Evolutionary conservation across 2,797 vertebrate genomes (phyloP).

Genomic region (Eulemur rubriventer): DNA sequence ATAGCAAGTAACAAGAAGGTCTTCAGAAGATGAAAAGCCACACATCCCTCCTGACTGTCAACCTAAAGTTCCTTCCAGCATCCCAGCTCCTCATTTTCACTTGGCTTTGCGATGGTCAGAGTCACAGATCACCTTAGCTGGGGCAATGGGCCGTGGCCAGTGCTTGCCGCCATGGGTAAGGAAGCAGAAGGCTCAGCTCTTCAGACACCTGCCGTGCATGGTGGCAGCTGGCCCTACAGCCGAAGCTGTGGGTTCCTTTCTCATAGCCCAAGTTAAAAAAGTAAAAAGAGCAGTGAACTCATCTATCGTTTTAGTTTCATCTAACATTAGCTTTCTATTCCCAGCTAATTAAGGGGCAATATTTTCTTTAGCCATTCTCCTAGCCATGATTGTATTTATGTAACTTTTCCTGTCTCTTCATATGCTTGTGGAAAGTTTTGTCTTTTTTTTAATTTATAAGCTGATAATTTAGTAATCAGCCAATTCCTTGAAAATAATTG

Average conservation of each 20-base stretch:
- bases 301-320: slow-evolving; percentile 44
- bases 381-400: slow-evolving; percentile 58
- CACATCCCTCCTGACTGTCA: neutral
- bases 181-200: neutral
- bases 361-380: slow-evolving; percentile 61
- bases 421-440: slow-evolving; percentile 33
- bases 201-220: neutral
- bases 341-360: slow-evolving; percentile 55
- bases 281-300: slow-evolving; percentile 53
- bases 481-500: neutral
- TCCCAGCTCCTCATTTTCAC: too few relatives aligned
- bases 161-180: neutral
- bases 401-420: slow-evolving; percentile 31
- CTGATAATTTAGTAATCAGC: neutral
- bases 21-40: neutral
- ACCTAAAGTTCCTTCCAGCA: too few relatives aligned
- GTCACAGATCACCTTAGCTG: neutral
- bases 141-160: neutral
- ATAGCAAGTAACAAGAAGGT: neutral
- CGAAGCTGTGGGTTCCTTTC: neutral
- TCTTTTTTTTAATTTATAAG: neutral
- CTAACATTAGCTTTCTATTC: slow-evolving; percentile 73
- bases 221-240: neutral
- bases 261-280: slow-evolving; percentile 8
- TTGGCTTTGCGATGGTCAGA: neutral